Percentiles rank a stretch among this genome's conserved stretches.
Conservation (phyloP, 2,888 invertebrate genomes). For the Gordius sp. region DNA sequence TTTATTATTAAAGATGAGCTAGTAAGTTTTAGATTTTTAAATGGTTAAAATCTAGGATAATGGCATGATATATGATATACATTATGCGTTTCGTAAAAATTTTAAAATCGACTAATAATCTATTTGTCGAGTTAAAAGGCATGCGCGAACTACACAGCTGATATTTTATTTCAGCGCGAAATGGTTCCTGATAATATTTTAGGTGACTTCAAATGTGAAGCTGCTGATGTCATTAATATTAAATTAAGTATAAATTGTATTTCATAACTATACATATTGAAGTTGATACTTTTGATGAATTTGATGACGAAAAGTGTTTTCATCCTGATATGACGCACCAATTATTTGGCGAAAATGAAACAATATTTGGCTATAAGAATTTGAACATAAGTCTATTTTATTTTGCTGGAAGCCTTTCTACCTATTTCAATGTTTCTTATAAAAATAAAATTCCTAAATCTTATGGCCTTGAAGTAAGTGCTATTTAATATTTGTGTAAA, state of each 20-base stretch:
- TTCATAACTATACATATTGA: too few species aligned
- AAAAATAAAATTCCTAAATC: neutral
- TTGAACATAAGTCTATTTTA: neutral
- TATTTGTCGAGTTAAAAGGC: too few species aligned
- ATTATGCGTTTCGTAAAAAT: too few species aligned
- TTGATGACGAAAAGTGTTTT: neutral
- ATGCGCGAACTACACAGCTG: too few species aligned
- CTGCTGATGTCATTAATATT: neutral
- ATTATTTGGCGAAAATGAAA: conserved; percentile 6
- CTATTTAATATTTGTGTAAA: too few species aligned
- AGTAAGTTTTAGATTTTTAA: too few species aligned
- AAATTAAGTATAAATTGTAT: conserved; percentile 12
- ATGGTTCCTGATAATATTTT: too few species aligned
- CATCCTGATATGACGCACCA: conserved; percentile 13
- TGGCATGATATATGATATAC: too few species aligned
- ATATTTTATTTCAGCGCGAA: too few species aligned
- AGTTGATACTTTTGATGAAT: neutral
- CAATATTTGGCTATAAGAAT: conserved; percentile 7
- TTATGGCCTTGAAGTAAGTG: conserved; percentile 4
- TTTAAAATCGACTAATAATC: too few species aligned
- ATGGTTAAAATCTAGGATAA: too few species aligned
- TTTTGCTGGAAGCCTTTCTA: neutral
- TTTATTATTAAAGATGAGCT: too few species aligned
- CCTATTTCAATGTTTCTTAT: neutral
- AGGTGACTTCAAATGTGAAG: conserved; percentile 12